These are phyloP conservation scores for Orientallactaga sibirica DNA, from an alignment of 2,797 vertebrate genomes.

Conservation along the genomic window DNA sequence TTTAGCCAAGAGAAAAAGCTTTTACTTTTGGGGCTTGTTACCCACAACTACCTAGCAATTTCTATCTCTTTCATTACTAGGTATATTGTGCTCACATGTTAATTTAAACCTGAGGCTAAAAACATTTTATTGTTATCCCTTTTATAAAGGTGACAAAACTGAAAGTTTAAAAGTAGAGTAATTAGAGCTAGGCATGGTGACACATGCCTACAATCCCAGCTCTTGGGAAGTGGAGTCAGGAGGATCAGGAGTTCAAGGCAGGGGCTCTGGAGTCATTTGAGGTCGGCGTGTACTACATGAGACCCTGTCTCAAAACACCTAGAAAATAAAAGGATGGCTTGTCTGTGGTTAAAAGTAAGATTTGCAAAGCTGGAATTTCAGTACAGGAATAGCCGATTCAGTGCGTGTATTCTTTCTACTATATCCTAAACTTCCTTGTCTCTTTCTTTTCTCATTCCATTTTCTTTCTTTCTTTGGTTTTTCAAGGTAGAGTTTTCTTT, in stretches of 20 bases:
- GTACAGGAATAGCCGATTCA: not conserved
- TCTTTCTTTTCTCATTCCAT: not conserved
- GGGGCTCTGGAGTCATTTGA: too few species aligned
- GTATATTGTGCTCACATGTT: not conserved
- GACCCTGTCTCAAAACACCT: not conserved
- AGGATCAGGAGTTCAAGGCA: not conserved
- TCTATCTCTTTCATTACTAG: not conserved
- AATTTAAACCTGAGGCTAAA: not conserved
- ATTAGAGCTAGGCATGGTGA: not conserved
- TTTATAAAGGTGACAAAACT: constrained; percentile 47
- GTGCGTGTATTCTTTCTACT: not conserved
- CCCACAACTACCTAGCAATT: too few species aligned
- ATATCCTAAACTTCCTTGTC: not conserved
- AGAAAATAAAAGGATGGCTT: not conserved
- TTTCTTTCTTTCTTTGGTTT: not conserved
- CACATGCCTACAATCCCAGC: not conserved
- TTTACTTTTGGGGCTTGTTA: too few species aligned
- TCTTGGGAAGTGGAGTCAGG: not conserved
- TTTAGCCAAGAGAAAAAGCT: too few species aligned
- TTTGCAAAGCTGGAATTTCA: not conserved
- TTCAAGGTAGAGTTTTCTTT: too few species aligned
- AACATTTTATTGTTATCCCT: not conserved
- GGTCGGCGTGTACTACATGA: not conserved
- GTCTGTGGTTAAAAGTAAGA: not conserved
- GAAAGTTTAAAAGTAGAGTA: not conserved